Evolutionary conservation across 1,140 invertebrate genomes (phyloP).

Genomic region (Aradophagus sp.): DNA sequence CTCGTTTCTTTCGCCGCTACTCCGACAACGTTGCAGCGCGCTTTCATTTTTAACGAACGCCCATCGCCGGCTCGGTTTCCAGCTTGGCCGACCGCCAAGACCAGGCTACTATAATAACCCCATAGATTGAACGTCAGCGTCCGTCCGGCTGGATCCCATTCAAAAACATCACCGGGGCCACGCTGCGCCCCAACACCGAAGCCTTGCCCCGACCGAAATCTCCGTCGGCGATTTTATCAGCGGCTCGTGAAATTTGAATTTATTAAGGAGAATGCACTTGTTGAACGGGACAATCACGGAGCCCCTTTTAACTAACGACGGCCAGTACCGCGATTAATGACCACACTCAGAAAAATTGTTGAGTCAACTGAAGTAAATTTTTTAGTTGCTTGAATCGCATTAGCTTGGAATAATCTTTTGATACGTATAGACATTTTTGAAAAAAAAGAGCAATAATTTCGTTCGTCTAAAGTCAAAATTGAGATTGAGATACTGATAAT

Average conservation of each 20-base stretch:
- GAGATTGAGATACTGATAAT: too few species aligned
- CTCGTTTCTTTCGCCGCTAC: not conserved
- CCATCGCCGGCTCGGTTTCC: conserved; percentile 36
- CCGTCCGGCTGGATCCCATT: conserved; percentile 29
- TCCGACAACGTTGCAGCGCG: conserved; percentile 9
- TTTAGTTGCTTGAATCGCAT: too few species aligned
- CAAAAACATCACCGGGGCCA: conserved; percentile 39
- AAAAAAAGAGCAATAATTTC: too few species aligned
- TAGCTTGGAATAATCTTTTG: too few species aligned
- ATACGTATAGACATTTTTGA: too few species aligned
- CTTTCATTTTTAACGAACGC: conserved; percentile 56
- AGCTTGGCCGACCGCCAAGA: conserved; percentile 41
- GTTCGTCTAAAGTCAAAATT: too few species aligned
- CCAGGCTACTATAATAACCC: conserved; percentile 32
- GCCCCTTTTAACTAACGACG: too few species aligned
- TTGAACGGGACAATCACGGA: conserved; percentile 25
- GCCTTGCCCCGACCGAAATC: conserved; percentile 14
- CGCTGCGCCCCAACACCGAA: conserved; percentile 12
- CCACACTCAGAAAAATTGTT: too few species aligned
- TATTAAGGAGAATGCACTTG: conserved; percentile 42
- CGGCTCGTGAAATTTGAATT: conserved; percentile 18
- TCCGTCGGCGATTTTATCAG: conserved; percentile 33
- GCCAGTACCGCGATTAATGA: too few species aligned
- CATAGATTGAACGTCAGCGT: conserved; percentile 45
- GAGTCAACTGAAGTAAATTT: too few species aligned